Evolutionary conservation across 2,888 invertebrate genomes (phyloP), one percentile per base, ranked within the genome.

Genomic region (Tenthredo distinguenda): DNA sequence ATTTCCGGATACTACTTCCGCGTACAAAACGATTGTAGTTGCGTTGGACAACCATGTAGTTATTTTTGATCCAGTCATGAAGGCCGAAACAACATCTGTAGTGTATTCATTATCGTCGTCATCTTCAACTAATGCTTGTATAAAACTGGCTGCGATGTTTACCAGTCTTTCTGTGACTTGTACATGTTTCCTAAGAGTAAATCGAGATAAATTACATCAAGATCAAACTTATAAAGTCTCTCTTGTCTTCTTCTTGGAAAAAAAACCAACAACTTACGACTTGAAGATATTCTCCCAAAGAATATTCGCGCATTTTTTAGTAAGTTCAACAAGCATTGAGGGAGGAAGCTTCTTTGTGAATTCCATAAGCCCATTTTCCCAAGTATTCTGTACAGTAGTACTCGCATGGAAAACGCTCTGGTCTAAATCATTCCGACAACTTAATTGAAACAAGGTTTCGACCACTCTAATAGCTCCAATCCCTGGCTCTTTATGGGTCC

Each of bases 1-100:
- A 87, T 91, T 90, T 9, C 93, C 93, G 31, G 88, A 90, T 50
- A 93, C 86, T 5, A 93, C 87, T 89, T 93, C 93, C 0, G 90
- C 92, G 34, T 92, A 91, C 12, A 93, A 84, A 74, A 91, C 88
- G 72, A 92, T 88, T 37, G 87, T 87, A 76, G 91, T 90, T n/a
- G 89, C 87, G 84, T 90, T 89, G 2, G 89, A 87, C 85, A 93
- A 89, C 91, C 92, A 92, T 15, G 86, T 85, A 85, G 87, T 87
- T 37, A 91, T 89, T 74, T 92, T 90, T 12, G 90, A 88, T 43
- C 89, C 88, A 34, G 89, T 90, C 50, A 92, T 86, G 76, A 91
- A 90, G 55, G 87, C 87, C 12, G 90, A 62, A 50, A 91, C 86
- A 47, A 90, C 87, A 55, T 91, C 86, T 79, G 86, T 85, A 72